A percentile compares a stretch with the other conserved stretches of the same genome.
phyloP scores from a whole-genome alignment of 2,797 vertebrate genomes.

The Paramormyrops hopkinsi region DNA sequence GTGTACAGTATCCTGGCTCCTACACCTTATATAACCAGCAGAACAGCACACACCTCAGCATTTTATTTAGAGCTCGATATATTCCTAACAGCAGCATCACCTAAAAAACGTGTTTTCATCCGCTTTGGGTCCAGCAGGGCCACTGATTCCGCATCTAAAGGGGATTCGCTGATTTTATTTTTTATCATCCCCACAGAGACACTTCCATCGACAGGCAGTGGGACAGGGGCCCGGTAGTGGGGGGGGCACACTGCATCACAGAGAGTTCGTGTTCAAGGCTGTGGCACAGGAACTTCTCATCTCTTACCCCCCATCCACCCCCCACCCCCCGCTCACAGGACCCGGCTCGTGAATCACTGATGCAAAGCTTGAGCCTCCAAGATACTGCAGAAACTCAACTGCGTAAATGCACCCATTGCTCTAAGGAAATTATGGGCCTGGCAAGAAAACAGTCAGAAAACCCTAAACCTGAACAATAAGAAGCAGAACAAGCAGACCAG shows the following conservation, averaged over 20 bases:
- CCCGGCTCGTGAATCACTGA: not conserved
- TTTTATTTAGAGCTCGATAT: conserved; percentile 5
- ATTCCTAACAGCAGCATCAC: not conserved
- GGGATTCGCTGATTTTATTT: not conserved
- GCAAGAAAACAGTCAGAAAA: not conserved
- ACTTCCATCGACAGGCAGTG: not conserved
- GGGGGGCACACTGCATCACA: not conserved
- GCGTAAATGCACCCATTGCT: not conserved
- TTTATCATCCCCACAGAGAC: not conserved
- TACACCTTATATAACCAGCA: not conserved
- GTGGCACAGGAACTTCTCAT: not conserved
- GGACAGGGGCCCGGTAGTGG: not conserved
- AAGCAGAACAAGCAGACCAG: not conserved
- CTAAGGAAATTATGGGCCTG: not conserved
- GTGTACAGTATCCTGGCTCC: not conserved
- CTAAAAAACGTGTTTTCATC: not conserved
- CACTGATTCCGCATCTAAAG: not conserved
- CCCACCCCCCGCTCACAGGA: not conserved
- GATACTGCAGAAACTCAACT: not conserved
- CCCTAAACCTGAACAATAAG: not conserved
- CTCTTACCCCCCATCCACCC: too few species aligned
- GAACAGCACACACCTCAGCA: not conserved
- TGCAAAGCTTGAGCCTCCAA: not conserved
- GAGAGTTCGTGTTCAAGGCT: not conserved
- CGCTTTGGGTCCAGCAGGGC: not conserved